Percentiles rank a stretch among this genome's conserved stretches.
Evolutionary conservation across 2,113 vertebrate genomes (phyloP).

Genomic region (Saccopteryx leptura): DNA sequence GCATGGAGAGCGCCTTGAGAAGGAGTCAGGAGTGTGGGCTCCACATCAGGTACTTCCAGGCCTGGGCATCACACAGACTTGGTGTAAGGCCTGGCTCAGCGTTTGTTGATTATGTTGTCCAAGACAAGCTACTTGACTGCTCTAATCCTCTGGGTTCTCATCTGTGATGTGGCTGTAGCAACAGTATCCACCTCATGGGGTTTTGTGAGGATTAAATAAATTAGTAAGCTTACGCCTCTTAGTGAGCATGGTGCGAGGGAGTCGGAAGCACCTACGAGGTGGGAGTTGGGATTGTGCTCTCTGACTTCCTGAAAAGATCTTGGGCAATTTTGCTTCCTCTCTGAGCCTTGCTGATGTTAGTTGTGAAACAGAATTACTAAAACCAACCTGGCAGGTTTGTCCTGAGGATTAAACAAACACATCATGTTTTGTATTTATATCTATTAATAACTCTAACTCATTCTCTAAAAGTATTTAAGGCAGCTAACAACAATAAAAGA

Average conservation of each 20-base stretch:
- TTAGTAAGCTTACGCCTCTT: neutral
- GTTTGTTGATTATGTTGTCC: neutral
- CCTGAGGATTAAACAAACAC: constrained; percentile 23
- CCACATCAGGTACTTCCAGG: no score
- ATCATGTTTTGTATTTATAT: neutral
- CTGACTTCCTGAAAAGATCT: constrained; percentile 55
- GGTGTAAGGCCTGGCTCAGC: neutral
- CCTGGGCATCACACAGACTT: neutral
- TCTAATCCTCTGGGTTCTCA: neutral
- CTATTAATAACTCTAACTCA: constrained; percentile 59
- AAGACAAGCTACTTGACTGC: neutral
- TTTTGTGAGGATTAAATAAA: neutral
- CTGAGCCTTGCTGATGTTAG: neutral
- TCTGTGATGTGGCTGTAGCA: neutral
- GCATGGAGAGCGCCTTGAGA: neutral
- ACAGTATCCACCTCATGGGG: neutral
- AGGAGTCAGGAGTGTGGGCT: neutral
- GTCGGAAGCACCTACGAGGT: neutral
- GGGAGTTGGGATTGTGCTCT: neutral
- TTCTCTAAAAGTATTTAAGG: constrained; percentile 48
- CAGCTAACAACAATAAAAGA: neutral
- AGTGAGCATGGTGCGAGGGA: neutral
- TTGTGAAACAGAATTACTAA: constrained; percentile 49
- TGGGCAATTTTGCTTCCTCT: constrained; percentile 23
- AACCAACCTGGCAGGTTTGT: constrained; percentile 60